A percentile compares a stretch with the other conserved stretches of the same genome.
Conservation (phyloP, 92 coral and sea anemone species). For the Plumapathes pennacea region DNA sequence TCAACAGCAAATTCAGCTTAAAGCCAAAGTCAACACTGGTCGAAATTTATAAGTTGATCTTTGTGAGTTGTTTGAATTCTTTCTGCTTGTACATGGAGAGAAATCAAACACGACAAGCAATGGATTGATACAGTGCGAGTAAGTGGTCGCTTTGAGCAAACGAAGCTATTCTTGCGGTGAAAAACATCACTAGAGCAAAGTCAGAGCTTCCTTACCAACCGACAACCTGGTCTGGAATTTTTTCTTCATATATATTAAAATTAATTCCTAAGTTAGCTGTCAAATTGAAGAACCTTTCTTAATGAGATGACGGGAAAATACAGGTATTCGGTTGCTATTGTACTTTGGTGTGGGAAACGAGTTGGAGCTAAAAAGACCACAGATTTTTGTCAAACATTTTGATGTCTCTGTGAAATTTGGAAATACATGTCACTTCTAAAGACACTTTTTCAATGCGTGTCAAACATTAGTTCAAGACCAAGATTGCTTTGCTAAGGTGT, state of each 20-base stretch:
- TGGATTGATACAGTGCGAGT: conserved; percentile 1
- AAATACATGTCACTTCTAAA: conserved; percentile 19
- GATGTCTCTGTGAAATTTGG: conserved; percentile 3
- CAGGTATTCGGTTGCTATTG: no score
- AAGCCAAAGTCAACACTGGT: conserved; percentile 75
- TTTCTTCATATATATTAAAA: conserved; percentile 53
- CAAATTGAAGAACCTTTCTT: conserved; percentile 17
- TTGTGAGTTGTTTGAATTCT: conserved; percentile 87
- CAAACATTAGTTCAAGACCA: conserved; percentile 73
- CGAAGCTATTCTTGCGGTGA: neutral
- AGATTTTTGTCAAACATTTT: no score
- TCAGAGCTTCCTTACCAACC: conserved; percentile 76
- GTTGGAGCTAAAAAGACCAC: no score
- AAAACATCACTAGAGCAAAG: conserved; percentile 17
- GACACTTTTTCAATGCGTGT: conserved; percentile 68
- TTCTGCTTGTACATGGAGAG: conserved; percentile 65
- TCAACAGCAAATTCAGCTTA: conserved; percentile 25
- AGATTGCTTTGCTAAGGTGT: conserved; percentile 90
- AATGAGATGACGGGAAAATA: no score
- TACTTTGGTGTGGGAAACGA: no score
- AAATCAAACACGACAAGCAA: conserved; percentile 59
- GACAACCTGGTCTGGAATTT: conserved; percentile 73
- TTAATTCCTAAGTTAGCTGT: conserved; percentile 65
- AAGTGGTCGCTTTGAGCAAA: neutral
- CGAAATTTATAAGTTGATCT: conserved; percentile 89